Percentiles rank a stretch among this genome's conserved stretches.
These are phyloP conservation scores for Metopia argyrocephala DNA, from an alignment of 2,888 invertebrate genomes.

Conservation along the genomic window DNA sequence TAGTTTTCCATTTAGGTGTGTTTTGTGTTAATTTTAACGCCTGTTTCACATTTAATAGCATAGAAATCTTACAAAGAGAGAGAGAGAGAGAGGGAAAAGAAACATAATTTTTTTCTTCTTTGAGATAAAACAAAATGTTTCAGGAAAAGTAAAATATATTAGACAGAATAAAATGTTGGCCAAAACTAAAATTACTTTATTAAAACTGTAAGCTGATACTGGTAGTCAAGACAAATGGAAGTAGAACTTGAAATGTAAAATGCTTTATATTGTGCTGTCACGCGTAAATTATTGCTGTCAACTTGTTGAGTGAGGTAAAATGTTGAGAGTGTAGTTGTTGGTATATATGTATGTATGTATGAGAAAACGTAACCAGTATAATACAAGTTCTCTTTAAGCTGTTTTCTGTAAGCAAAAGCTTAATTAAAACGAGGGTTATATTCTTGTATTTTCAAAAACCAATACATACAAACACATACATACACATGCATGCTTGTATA, in stretches of 20 bases:
- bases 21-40: constrained; percentile 44
- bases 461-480: too few species aligned
- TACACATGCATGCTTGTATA: too few species aligned
- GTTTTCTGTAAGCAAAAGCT: background rate
- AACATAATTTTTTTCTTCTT: too few species aligned
- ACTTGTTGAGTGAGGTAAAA: constrained; percentile 52
- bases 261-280: constrained; percentile 57
- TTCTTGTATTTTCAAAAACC: too few species aligned
- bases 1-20: background rate
- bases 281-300: constrained; percentile 59
- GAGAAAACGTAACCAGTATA: constrained; percentile 12
- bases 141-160: background rate
- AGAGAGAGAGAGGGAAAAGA: background rate
- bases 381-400: background rate
- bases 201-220: constrained; percentile 37
- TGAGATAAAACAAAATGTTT: too few species aligned
- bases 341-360: too few species aligned
- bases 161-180: background rate
- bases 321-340: constrained; percentile 13
- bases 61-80: constrained; percentile 3
- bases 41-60: constrained; percentile 29
- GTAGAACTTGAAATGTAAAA: background rate
- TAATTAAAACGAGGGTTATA: too few species aligned
- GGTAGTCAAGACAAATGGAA: constrained; percentile 20
- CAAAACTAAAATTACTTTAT: constrained; percentile 16